Evolutionary conservation across 2,113 vertebrate genomes (phyloP).

Genomic region (Malurus alboscapulatus): DNA sequence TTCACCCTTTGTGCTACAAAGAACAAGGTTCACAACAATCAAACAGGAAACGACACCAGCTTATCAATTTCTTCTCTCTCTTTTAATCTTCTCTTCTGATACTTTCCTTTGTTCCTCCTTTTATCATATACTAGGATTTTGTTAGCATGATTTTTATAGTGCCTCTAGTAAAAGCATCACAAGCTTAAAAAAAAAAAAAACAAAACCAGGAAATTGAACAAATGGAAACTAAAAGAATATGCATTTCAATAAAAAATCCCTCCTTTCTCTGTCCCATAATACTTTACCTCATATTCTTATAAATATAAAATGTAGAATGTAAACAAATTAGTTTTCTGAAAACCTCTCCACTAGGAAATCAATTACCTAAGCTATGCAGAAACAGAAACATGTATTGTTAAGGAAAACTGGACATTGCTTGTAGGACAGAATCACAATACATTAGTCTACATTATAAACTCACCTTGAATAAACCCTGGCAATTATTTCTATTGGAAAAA

Average conservation of each 20-base stretch:
- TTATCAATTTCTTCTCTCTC: background rate
- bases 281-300: background rate
- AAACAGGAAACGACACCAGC: background rate
- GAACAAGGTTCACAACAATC: background rate
- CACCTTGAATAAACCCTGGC: background rate
- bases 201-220: background rate
- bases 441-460: background rate
- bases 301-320: background rate
- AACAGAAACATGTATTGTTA: background rate
- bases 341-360: background rate
- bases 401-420: background rate
- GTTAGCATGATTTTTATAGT: background rate
- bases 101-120: background rate
- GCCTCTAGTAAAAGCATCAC: background rate
- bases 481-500: background rate
- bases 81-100: background rate
- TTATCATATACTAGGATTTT: background rate
- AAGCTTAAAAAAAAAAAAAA: background rate
- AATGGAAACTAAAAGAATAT: background rate
- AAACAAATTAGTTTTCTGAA: background rate
- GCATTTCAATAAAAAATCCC: background rate
- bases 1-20: background rate
- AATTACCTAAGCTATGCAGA: background rate
- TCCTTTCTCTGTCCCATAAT: background rate
- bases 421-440: background rate